Evolutionary conservation across 2,113 vertebrate genomes (phyloP).

Genomic region (Puma concolor): DNA sequence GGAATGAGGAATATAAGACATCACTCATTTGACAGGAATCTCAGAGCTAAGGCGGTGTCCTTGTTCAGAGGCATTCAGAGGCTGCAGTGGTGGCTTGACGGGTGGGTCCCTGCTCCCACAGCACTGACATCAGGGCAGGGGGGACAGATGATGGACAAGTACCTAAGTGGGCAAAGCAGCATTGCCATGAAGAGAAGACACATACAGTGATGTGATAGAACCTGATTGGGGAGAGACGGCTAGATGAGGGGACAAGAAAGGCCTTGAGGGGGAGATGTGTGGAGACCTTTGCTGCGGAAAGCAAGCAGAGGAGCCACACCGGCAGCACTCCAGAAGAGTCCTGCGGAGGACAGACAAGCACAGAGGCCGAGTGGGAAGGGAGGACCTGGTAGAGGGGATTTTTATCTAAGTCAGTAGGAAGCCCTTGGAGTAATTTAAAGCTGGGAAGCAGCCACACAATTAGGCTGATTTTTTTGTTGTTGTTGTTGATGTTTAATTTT

Average conservation of each 20-base stretch:
- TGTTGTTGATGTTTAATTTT: too few species aligned
- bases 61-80: too few species aligned
- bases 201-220: neutral
- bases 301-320: rapidly evolving
- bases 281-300: neutral
- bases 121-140: neutral
- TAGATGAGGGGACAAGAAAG: neutral
- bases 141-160: rapidly evolving
- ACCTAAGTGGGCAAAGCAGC: neutral
- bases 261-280: neutral
- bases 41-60: neutral
- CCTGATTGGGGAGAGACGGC: rapidly evolving
- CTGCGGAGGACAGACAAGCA: neutral
- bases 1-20: neutral
- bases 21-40: neutral
- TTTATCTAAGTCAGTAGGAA: neutral
- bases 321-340: neutral
- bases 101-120: neutral
- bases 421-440: neutral
- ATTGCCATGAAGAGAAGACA: neutral
- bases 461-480: neutral
- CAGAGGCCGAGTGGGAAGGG: too few species aligned
- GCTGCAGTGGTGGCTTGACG: rapidly evolving
- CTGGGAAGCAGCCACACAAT: neutral
- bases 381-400: neutral